Evolutionary conservation across 2,888 invertebrate species (phyloP).

Genomic region (Nymphalis urticae): DNA sequence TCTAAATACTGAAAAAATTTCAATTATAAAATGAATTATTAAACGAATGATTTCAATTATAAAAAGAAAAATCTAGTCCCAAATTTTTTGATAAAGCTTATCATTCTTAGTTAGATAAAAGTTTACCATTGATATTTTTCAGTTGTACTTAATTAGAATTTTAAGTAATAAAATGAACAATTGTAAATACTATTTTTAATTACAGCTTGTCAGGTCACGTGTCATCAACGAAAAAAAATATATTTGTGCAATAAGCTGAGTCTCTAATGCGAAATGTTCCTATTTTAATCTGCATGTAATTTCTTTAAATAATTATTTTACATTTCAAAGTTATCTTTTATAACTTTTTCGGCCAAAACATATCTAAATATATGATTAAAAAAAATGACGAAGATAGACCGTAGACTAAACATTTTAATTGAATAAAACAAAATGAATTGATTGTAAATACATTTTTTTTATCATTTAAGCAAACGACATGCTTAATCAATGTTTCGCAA

Average conservation of each 20-base stretch:
- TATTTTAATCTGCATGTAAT: background rate
- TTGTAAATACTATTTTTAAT: conserved; percentile 19
- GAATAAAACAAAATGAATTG: background rate
- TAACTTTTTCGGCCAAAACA: no score
- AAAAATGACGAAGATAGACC: no score
- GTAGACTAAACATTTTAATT: background rate
- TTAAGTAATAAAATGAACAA: conserved; percentile 15
- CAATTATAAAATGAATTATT: conserved; percentile 5
- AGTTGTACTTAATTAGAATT: conserved; percentile 37
- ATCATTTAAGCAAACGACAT: conserved; percentile 8
- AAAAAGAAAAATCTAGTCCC: conserved; percentile 27
- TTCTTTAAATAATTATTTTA: no score
- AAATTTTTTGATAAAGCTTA: conserved; percentile 11
- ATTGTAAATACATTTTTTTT: background rate
- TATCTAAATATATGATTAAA: no score
- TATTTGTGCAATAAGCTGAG: background rate
- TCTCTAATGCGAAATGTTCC: background rate
- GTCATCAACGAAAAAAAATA: background rate
- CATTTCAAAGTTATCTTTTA: no score
- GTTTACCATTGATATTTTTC: conserved; percentile 13
- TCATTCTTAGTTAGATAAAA: background rate
- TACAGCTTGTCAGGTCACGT: background rate
- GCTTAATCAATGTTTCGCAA: conserved; percentile 13
- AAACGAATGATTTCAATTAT: background rate
- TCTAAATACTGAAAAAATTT: background rate